phyloP scores from a whole-genome alignment of 2,113 vertebrate genomes.

The Muntiacus muntjak region DNA sequence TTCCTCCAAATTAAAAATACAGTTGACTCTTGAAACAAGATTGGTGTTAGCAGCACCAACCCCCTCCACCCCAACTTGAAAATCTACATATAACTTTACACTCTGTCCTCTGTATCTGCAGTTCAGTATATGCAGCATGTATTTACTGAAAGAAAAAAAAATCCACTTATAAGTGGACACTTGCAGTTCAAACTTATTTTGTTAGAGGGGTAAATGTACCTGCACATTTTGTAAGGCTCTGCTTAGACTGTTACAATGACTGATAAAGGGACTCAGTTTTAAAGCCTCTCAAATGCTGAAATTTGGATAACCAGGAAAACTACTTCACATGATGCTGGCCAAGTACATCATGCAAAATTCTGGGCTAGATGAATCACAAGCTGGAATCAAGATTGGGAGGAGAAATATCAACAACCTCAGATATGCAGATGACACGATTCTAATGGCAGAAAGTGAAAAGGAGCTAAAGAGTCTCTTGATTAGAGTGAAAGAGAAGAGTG shows the following conservation, averaged over 20 bases:
- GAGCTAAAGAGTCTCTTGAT: neutral
- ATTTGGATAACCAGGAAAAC: neutral
- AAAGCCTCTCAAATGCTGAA: neutral
- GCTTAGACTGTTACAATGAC: neutral
- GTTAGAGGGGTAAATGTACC: neutral
- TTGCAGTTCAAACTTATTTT: neutral
- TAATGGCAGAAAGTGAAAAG: neutral
- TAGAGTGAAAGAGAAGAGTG: neutral
- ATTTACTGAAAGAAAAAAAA: neutral
- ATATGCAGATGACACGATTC: neutral
- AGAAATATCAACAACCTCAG: neutral
- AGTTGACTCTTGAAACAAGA: neutral
- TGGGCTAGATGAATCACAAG: neutral
- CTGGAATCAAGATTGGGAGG: neutral
- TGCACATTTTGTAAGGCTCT: neutral
- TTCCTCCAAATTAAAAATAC: neutral
- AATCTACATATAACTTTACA: neutral
- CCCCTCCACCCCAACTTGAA: neutral
- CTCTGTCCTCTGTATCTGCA: rapidly evolving
- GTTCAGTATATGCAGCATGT: neutral
- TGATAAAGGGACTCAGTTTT: neutral
- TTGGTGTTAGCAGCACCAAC: neutral
- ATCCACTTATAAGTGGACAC: neutral
- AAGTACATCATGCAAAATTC: neutral
- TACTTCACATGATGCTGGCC: neutral